These are phyloP conservation scores for Prosapia bicincta DNA, from an alignment of 2,888 invertebrate genomes.

Conservation along the genomic window DNA sequence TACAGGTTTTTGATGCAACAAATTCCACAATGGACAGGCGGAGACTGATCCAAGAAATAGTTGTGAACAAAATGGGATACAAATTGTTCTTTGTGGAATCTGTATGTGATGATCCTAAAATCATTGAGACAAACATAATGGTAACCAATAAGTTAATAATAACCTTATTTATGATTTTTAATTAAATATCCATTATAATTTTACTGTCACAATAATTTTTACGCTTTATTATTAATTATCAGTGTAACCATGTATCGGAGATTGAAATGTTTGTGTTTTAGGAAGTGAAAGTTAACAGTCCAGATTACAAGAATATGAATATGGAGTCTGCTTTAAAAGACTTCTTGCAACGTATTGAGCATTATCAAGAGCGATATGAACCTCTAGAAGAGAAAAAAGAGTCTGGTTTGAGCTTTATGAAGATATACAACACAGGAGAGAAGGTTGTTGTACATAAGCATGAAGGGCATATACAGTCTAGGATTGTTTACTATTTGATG, in stretches of 20 bases:
- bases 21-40: constrained; percentile 93
- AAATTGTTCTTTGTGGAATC: constrained; percentile 98
- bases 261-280: constrained; percentile 43
- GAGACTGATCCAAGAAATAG: constrained; percentile 82
- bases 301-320: constrained; percentile 94
- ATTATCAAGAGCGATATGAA: constrained; percentile 92
- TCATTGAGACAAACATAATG: constrained; percentile 96
- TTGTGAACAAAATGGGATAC: constrained; percentile 86
- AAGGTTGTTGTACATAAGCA: constrained; percentile 92
- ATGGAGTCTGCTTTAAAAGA: constrained; percentile 81
- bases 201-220: too few relatives aligned
- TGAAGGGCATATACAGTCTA: constrained; percentile 94
- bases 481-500: constrained; percentile 99
- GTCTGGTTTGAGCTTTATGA: constrained; percentile 87
- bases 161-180: too few relatives aligned
- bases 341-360: constrained; percentile 90
- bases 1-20: constrained; percentile 94
- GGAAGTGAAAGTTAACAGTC: constrained; percentile 97
- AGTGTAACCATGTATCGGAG: too few relatives aligned
- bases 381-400: constrained; percentile 85
- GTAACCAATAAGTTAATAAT: too few relatives aligned
- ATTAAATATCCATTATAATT: too few relatives aligned
- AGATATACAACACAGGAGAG: constrained; percentile 90
- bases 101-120: constrained; percentile 92
- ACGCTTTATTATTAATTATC: too few relatives aligned